Base-by-base conservation (phyloP, 2,888 invertebrate genomes). In the Scaptomyza polygonia region DNA sequence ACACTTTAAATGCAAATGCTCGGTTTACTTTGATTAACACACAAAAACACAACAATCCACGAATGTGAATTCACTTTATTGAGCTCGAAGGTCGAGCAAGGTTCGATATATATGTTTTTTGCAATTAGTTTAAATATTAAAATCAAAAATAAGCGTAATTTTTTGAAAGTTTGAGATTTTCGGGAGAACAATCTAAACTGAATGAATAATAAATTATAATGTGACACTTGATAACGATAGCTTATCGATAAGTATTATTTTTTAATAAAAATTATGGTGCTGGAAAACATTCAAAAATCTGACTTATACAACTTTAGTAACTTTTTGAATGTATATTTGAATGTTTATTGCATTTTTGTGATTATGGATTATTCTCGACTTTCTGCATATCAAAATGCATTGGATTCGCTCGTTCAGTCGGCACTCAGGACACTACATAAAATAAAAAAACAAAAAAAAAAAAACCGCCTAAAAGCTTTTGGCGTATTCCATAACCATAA, bases 391-490 rank as follows among this genome's bases (percentile, higher is more conserved):
- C 30, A 64, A 44, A 70, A 75, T 73, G 67, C 72, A 73, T 61
- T 55, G 59, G 49, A 59, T 57, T 54, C 39, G 21, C 40, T 57
- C 42, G n/a, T 51, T 57, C 18, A 49, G 18, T 61, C 67, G 40
- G 48, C 54, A 58, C 59, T 59, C 45, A 65, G 56, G 8, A 39
- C 34, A 67, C 48, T 25, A 51, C 21, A 48, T 43, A 65, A 43
- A 36, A 40, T 5, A 25, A 5, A 25, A 0, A 25, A 40, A 51
- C 21, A 48, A 47, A 64, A 43, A 30, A 40, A 25, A 25, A 5
- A 25, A 3, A 25, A 34, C 58, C 51, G 74, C 68, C 86, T 83
- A 83, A 83, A 83, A 83, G 82, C 82, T 85, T 83, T 80, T 79
- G 66, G 72, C 64, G 65, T 72, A 58, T 64, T 51, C 49, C 73